Evolutionary conservation across 2,888 invertebrate genomes (phyloP), one percentile per base, ranked within the genome.

Genomic region (Amphipoea oculea): DNA sequence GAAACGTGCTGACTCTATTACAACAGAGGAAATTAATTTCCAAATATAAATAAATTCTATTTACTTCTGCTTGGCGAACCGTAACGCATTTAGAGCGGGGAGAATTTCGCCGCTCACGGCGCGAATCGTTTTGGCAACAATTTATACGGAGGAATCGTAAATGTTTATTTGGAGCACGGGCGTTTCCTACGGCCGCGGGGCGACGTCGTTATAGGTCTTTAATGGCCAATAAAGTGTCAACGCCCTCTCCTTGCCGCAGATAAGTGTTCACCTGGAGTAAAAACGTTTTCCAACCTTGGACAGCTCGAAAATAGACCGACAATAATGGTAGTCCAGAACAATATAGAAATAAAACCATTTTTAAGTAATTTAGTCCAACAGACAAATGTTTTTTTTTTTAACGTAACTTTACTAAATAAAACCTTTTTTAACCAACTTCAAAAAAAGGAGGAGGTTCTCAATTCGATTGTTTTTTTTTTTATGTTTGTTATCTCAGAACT

Each of bases 211-310:
- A 96, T 94, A 93, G 95, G 94, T 95, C 93, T 95, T 95, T 95
- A 96, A 96, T 96, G 94, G 94, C 94, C 95, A 95, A 96, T 96
- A 96, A 96, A 96, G 93, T 95, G 95, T 95, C 96, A 95, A 92
- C 96, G 94, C 93, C 91, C 92, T 92, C 91, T 92, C 91, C 91
- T 90, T 86, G 90, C 90, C 90, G 85, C 91, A 93, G 94, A 94
- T 94, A 95, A 93, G 93, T 93, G 93, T 93, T 92, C 90, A 94
- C 95, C 95, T 95, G 95, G 92, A 93, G 90, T 89, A 90, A 89
- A 87, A 89, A 89, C 87, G 85, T 76, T 90, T 83, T 45, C 51
- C 81, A 68, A 81, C 83, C 85, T 78, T 79, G 77, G 65, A 81
- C 73, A 74, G 66, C 71, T 72, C 57, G 74, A 40, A 80, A 85